Evolutionary conservation across 1,140 invertebrate species (phyloP), one percentile per base, ranked within the genome.

Genomic region (Drosophila setifemur): DNA sequence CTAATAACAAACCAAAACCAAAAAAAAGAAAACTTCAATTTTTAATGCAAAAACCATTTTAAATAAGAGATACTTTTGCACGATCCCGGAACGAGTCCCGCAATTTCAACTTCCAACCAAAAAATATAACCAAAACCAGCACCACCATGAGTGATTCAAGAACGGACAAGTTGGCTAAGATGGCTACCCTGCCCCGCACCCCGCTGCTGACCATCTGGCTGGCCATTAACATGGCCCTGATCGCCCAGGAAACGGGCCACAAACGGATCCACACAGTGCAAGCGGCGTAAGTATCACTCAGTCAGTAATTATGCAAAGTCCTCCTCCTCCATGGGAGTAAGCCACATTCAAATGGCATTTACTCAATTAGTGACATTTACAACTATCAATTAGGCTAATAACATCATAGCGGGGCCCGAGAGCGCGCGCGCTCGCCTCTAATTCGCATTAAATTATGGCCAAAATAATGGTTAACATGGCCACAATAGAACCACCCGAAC

Each of bases 161-260:
- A 68, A 76, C 79, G 64, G 68, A 87, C 47, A 89, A 77, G 70
- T 57, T 89, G 54, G 75, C 68, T 44, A 72, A 66, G 55, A 57
- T 88, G 57, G 61, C 86, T 50, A 85, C 83, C 48, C 67, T 77
- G 45, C 72, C 89, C 42, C 83, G 74, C 23, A 79, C 74, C 7
- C 81, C 79, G n/a, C 68, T 90, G 45, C 69, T 90, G 21, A 90
- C 89, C 47, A 89, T 90, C 43, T 90, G 89, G 89, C 73, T 90
- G 67, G 85, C 89, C 49, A 77, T 90, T 18, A 90, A 89, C 39
- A 70, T 90, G 72, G 89, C 89, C 40, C 68, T 90, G 50, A 77
- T 90, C 31, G 67, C 82, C 43, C 89, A 90, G 74, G 83, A 89
- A 63, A 86, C 85, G 68, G 78, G 70, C 40, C 73, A 76, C 43